Evolutionary conservation across 2,113 vertebrate species (phyloP).

Genomic region (Rissa tridactyla): DNA sequence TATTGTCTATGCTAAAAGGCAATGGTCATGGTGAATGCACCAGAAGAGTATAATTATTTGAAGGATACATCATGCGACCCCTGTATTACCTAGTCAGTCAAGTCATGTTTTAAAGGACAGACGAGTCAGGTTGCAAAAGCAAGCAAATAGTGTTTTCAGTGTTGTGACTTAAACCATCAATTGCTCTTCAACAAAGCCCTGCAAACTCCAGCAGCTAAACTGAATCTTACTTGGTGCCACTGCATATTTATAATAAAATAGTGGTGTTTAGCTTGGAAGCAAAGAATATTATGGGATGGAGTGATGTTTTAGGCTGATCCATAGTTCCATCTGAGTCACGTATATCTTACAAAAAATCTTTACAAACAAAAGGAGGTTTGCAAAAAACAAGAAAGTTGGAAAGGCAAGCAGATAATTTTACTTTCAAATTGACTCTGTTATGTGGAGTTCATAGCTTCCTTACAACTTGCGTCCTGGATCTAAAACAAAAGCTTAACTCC

Average conservation of each 20-base stretch:
- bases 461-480: background rate
- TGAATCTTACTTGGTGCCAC: background rate
- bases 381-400: background rate
- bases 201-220: background rate
- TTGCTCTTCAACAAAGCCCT: background rate
- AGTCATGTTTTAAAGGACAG: background rate
- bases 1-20: background rate
- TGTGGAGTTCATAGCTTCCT: background rate
- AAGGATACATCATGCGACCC: background rate
- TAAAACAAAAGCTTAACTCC: background rate
- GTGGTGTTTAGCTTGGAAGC: background rate
- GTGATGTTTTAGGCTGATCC: background rate
- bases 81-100: background rate
- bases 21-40: background rate
- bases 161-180: background rate
- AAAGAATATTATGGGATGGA: background rate
- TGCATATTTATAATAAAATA: background rate
- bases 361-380: background rate
- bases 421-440: background rate
- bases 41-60: background rate
- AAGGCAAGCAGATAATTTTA: background rate
- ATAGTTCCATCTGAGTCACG: background rate
- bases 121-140: background rate
- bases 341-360: background rate
- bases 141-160: background rate